A percentile compares a stretch with the other conserved stretches of the same genome.
These are phyloP conservation scores for Enteromius treurensis DNA, from an alignment of 2,797 vertebrate species.

Conservation along the genomic window DNA sequence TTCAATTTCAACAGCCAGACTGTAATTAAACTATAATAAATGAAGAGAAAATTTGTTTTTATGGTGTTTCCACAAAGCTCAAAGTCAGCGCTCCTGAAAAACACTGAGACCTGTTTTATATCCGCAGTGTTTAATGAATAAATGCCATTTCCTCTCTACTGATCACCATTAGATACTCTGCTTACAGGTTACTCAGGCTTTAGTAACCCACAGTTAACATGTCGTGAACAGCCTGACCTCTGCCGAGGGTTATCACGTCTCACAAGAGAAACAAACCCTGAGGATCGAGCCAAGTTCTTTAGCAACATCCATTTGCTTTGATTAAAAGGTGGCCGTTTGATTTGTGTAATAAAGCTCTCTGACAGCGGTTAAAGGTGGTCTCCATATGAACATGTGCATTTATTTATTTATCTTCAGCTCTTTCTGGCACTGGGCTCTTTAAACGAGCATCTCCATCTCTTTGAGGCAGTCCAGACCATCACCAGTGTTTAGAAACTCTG, in stretches of 20 bases:
- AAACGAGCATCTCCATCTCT: slow-evolving; percentile 82
- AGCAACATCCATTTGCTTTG: neutral
- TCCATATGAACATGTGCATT: slow-evolving; percentile 79
- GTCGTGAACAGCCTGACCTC: neutral
- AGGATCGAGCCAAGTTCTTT: neutral
- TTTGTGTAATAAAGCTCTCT: slow-evolving; percentile 15
- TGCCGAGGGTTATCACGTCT: neutral
- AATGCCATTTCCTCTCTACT: neutral
- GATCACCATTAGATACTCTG: neutral
- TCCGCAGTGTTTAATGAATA: neutral
- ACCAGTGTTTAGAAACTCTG: slow-evolving; percentile 57
- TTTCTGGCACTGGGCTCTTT: slow-evolving; percentile 83
- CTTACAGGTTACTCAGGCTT: neutral
- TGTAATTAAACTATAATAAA: neutral
- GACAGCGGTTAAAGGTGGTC: slow-evolving; percentile 60
- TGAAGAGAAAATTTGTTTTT: neutral
- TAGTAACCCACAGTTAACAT: neutral
- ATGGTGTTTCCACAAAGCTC: neutral
- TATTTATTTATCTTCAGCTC: slow-evolving; percentile 83
- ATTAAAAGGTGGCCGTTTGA: slow-evolving; percentile 5
- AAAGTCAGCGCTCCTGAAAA: neutral
- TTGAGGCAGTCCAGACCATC: slow-evolving; percentile 84
- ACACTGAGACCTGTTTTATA: neutral
- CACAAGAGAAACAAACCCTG: neutral
- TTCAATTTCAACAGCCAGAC: neutral